phyloP scores from a whole-genome alignment of 2,797 vertebrate genomes.

The Mastacembelus armatus region DNA sequence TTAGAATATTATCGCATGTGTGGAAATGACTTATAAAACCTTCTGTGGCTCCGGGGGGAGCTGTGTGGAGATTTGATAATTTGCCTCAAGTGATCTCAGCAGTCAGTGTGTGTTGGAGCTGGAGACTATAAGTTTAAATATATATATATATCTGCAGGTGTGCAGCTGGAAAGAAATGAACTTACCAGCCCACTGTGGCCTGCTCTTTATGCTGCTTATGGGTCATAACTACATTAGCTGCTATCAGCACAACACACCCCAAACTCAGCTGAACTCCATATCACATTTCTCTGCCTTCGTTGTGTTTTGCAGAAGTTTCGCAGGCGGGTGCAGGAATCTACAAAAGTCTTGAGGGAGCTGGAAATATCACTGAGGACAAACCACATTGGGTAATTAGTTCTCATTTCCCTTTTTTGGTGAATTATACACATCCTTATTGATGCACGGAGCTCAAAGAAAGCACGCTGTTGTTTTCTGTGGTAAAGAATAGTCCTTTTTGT shows the following conservation, averaged over 20 bases:
- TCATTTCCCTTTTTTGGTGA: constrained; percentile 31
- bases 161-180: too few relatives aligned
- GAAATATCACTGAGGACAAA: constrained; percentile 98
- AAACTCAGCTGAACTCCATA: constrained; percentile 1
- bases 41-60: too few relatives aligned
- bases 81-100: neutral
- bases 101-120: too few relatives aligned
- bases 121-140: neutral
- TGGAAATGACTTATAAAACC: too few relatives aligned
- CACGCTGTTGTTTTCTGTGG: constrained; percentile 48
- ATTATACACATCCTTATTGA: constrained; percentile 27
- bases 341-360: constrained; percentile 94
- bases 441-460: constrained; percentile 31
- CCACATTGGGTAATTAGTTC: constrained; percentile 92
- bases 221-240: neutral
- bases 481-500: constrained; percentile 68
- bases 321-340: constrained; percentile 95
- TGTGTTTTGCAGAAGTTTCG: constrained; percentile 91
- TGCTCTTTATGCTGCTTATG: neutral
- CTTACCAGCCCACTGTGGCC: too few relatives aligned
- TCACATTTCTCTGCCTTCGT: constrained; percentile 26
- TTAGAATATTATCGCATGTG: neutral
- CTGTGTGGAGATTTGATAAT: too few relatives aligned
- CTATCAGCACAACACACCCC: neutral
- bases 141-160: too few relatives aligned